These are phyloP conservation scores for Idaea aversata DNA, from an alignment of 2,888 invertebrate genomes.

Conservation along the genomic window DNA sequence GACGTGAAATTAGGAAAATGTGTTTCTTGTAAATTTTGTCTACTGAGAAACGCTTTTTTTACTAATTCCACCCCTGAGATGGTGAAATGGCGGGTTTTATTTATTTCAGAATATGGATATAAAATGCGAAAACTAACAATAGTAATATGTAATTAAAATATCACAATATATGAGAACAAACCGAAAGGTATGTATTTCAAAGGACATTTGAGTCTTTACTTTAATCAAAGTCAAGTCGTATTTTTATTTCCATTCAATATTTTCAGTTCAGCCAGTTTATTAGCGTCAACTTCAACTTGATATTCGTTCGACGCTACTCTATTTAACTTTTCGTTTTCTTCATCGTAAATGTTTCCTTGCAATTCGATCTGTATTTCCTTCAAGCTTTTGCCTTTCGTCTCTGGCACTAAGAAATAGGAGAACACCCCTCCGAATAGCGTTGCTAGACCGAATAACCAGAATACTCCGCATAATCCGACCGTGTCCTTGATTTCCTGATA, in stretches of 20 bases:
- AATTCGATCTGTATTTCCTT: slow-evolving; percentile 76
- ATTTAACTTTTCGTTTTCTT: slow-evolving; percentile 31
- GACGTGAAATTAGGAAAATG: no score
- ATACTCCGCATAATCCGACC: slow-evolving; percentile 67
- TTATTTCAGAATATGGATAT: no score
- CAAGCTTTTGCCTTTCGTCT: slow-evolving; percentile 79
- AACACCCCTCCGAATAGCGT: slow-evolving; percentile 67
- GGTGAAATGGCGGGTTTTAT: no score
- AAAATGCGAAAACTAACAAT: background rate
- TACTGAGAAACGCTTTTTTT: no score
- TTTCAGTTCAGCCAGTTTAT: background rate
- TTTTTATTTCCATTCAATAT: background rate
- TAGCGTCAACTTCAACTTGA: background rate
- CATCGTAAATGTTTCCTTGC: slow-evolving; percentile 50
- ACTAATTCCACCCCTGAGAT: no score
- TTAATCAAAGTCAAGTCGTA: background rate
- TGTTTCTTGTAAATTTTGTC: no score
- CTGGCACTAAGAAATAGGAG: slow-evolving; percentile 66
- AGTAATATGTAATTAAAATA: background rate
- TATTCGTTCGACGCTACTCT: background rate
- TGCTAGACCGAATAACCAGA: slow-evolving; percentile 63
- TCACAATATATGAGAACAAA: background rate
- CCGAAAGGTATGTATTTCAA: background rate
- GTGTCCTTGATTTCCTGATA: slow-evolving; percentile 66
- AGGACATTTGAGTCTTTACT: background rate